phyloP scores from a whole-genome alignment of 2,797 vertebrate species.

The Oreonectes daqikongensis region DNA sequence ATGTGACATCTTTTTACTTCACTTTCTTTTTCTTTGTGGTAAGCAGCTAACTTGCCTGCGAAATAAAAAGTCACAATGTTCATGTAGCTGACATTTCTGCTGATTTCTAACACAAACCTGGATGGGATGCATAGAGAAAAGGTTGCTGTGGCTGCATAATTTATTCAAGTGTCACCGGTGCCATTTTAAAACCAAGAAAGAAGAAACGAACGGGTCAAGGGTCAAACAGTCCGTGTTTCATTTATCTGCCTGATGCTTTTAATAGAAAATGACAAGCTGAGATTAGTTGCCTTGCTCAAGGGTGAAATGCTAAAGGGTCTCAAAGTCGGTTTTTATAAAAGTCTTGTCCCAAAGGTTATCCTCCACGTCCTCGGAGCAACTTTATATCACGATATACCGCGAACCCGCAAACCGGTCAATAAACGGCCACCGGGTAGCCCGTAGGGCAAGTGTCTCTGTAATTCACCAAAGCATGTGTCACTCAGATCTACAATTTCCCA shows the following conservation, averaged over 20 bases:
- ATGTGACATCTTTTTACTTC: background rate
- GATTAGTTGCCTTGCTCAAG: background rate
- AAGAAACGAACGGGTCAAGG: background rate
- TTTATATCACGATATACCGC: background rate
- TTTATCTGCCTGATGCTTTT: background rate
- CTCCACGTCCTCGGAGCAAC: background rate
- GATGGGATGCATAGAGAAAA: background rate
- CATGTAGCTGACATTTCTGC: too few relatives aligned
- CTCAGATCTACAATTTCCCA: background rate
- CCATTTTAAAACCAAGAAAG: background rate
- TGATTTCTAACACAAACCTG: background rate
- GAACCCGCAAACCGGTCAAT: background rate
- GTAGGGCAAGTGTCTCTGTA: background rate
- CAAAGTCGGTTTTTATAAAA: background rate
- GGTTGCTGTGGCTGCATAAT: background rate
- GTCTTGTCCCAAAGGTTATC: background rate
- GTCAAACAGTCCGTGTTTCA: background rate
- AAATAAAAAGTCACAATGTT: background rate
- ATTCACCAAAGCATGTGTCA: background rate
- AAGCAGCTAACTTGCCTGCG: background rate
- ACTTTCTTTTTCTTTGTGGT: background rate
- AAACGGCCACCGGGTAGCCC: background rate
- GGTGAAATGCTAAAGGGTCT: background rate
- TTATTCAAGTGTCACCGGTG: background rate
- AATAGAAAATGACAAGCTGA: background rate